phyloP scores from a whole-genome alignment of 1,140 invertebrate species.

The Ridgeia piscesae region DNA sequence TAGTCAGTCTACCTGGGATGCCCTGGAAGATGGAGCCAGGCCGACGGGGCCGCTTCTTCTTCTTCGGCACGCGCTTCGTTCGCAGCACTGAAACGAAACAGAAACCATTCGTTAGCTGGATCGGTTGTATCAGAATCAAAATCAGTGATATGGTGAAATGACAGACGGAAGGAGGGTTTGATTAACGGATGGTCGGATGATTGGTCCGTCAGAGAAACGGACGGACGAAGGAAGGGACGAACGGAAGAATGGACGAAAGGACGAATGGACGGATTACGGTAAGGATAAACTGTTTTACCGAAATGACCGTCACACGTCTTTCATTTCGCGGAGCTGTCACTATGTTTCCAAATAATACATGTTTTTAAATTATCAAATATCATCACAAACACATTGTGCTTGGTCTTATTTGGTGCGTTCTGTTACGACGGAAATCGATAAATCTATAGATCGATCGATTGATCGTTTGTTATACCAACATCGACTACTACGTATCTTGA shows the following conservation, averaged over 20 bases:
- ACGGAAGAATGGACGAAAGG: too few species aligned
- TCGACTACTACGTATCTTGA: background rate
- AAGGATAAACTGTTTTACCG: too few species aligned
- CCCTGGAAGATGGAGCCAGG: background rate
- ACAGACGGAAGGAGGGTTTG: background rate
- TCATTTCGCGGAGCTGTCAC: too few species aligned
- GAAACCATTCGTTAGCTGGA: background rate
- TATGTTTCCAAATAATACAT: too few species aligned
- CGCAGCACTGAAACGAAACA: background rate
- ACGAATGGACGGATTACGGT: too few species aligned
- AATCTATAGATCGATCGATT: background rate
- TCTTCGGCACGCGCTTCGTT: background rate
- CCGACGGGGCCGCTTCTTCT: background rate
- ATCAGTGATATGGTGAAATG: background rate
- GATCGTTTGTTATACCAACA: background rate
- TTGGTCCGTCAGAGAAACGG: background rate
- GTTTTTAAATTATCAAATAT: too few species aligned
- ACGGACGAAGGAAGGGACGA: background rate
- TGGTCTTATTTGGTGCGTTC: too few species aligned
- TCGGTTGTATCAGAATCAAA: background rate
- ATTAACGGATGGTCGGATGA: too few species aligned
- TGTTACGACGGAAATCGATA: too few species aligned
- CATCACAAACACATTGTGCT: too few species aligned
- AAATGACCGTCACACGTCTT: too few species aligned
- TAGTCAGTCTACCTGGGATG: background rate